Base-by-base conservation (phyloP, 1,140 invertebrate genomes). In the Cotesia vestalis region DNA sequence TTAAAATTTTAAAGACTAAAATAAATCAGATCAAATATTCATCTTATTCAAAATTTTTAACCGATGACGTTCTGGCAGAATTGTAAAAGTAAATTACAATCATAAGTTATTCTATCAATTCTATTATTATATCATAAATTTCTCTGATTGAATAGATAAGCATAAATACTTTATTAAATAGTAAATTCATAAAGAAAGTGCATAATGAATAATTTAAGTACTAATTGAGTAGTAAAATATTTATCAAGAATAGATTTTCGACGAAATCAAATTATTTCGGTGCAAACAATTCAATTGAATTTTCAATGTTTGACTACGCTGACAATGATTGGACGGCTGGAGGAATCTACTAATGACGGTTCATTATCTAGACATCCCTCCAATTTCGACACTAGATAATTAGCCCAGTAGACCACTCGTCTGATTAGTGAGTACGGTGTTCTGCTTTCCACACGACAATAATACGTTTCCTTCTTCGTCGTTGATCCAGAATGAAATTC, bases 311-410 rank as follows among this genome's bases (percentile, higher is more conserved):
- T 14, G 17, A 46, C 57, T 61, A 35, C 36, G 12, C 38, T 61
- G 60, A 53, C 61, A 71, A 71, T 60, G 60, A 63, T 40, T 66
- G 60, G 36, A 61, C 5, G 71, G 34, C 8, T 12, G 6, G 17
- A 17, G 60, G n/a, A 61, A 70, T 61, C 11, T 62, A 57, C 35
- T 72, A 72, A 72, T 67, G 64, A 72, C 35, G 71, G 52, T 61
- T 51, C 71, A 67, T 67, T 67, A 62, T 63, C 17, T 38, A 46
- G 40, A 11, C 67, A 40, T 55, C 66, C 66, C 59, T 69, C 36
- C 63, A 69, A 64, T 69, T 68, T 62, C 57, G 20, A n/a, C 40
- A 59, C 38, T 64, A 40, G 12, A 36, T 64, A 64, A 64, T 64
- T 64, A 63, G 55, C n/a, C 51, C 11, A 38, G 20, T 12, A 11